Evolutionary conservation across 2,888 invertebrate genomes (phyloP), one percentile per base, ranked within the genome.

Genomic region (Lithophane socia): DNA sequence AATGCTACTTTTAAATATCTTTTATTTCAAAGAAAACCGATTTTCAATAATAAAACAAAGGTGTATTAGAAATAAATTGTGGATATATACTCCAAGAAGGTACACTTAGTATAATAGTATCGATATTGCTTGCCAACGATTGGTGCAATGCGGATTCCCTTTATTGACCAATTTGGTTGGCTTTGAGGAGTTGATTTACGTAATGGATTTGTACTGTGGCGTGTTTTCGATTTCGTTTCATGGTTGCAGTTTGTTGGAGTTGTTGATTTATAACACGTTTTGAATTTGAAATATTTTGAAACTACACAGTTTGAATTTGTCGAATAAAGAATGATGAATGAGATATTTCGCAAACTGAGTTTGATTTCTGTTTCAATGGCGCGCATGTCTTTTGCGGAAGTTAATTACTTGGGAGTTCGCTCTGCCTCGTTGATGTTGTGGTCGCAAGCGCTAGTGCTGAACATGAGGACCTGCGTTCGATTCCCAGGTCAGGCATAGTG

Each of bases 61-160:
- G 85, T 80, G 37, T 49, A 70, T 29, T 73, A 9, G 5, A 63
- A 49, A 80, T 84, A 84, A 83, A 80, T 83, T 66, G 13, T 66
- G 42, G 16, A n/a, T 75, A 80, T 64, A 74, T 60, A 56, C 54
- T 73, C 13, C 18, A 63, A 65, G 42, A 47, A 75, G 52, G 65
- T 84, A 60, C 18, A 24, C 42, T 84, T 69, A 21, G 18, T 69
- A 61, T 73, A 80, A 69, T 69, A 44, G 49, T 60, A 75, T 71
- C 8, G 70, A 52, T 81, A 75, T 70, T 73, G 75, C 42, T 83
- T 84, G 85, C 85, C 81, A 84, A 72, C 44, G 54, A 10, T 58
- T 83, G 85, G 72, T 83, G 83, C 83, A 83, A 42, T 83, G 85
- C 83, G 58, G 83, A 5, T 63, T 24, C 7, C 9, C 63, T 84